These are phyloP conservation scores for Brachionus rotundiformis DNA, from an alignment of 1,140 invertebrate species.

Conservation along the genomic window DNA sequence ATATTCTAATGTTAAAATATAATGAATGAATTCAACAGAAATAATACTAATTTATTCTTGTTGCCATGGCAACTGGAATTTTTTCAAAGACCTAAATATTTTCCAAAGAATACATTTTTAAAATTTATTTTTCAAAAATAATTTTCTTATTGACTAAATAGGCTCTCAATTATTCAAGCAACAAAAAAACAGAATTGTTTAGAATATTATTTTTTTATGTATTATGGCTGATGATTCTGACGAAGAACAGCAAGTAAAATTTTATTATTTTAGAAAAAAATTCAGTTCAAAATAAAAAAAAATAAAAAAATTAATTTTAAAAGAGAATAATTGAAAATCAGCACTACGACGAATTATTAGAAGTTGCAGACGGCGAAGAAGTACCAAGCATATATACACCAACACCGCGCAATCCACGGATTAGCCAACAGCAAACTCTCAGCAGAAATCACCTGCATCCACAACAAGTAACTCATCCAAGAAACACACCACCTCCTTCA, in stretches of 20 bases:
- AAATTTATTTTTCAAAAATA: background rate
- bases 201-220: background rate
- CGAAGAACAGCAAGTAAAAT: conserved; percentile 49
- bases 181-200: background rate
- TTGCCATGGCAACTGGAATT: background rate
- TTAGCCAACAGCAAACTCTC: background rate
- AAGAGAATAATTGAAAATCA: conserved; percentile 56
- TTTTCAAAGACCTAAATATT: conserved; percentile 40
- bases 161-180: conserved; percentile 21
- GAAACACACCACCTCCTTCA: conserved; percentile 24
- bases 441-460: background rate
- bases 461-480: conserved; percentile 53
- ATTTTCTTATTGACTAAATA: background rate
- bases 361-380: conserved; percentile 60
- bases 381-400: conserved; percentile 62
- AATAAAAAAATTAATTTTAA: background rate
- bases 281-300: background rate
- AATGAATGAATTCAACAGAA: background rate
- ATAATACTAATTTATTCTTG: background rate
- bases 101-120: background rate
- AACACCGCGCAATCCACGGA: conserved; percentile 55
- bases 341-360: conserved; percentile 61
- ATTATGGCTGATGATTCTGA: conserved; percentile 52
- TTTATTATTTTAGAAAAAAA: conserved; percentile 22
- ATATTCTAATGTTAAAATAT: background rate